A percentile compares a stretch with the other conserved stretches of the same genome.
Conservation (phyloP, 2,113 vertebrate species). For the Laticauda laticaudata region DNA sequence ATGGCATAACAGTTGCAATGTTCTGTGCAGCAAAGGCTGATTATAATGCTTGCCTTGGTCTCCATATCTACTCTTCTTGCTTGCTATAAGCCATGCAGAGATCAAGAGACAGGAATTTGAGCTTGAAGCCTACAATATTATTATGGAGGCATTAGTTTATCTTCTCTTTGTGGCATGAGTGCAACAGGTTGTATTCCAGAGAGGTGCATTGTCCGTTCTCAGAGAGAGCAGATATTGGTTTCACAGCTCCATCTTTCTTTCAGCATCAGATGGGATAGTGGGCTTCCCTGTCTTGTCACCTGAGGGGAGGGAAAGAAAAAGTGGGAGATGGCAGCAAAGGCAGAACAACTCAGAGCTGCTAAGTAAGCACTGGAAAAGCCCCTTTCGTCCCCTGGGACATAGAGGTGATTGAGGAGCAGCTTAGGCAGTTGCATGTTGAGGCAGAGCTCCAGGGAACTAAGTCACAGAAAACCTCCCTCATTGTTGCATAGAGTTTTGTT, state of each 20-base stretch:
- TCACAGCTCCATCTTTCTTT: not conserved
- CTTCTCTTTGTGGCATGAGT: not conserved
- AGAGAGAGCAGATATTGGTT: not conserved
- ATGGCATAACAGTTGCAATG: not conserved
- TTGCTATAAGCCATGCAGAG: not conserved
- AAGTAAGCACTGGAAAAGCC: slow-evolving; percentile 25
- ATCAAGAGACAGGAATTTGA: not conserved
- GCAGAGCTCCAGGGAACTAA: not conserved
- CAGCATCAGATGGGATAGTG: not conserved
- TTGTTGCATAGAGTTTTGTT: not conserved
- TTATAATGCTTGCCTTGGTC: not conserved
- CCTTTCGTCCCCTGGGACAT: not conserved
- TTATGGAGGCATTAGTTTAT: not conserved
- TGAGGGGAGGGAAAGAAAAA: slow-evolving; percentile 3
- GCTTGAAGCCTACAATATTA: not conserved
- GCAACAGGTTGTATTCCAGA: not conserved
- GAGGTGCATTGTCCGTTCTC: not conserved
- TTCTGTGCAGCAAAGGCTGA: not conserved
- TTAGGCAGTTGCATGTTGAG: not conserved
- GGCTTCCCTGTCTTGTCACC: slow-evolving; percentile 1
- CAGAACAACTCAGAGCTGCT: not conserved
- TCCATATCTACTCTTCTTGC: not conserved
- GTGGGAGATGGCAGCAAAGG: not conserved
- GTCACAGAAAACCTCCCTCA: not conserved
- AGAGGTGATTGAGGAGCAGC: slow-evolving; percentile 15